Evolutionary conservation across 2,888 invertebrate species (phyloP), one percentile per base, ranked within the genome.

Genomic region (Andrena marginata): DNA sequence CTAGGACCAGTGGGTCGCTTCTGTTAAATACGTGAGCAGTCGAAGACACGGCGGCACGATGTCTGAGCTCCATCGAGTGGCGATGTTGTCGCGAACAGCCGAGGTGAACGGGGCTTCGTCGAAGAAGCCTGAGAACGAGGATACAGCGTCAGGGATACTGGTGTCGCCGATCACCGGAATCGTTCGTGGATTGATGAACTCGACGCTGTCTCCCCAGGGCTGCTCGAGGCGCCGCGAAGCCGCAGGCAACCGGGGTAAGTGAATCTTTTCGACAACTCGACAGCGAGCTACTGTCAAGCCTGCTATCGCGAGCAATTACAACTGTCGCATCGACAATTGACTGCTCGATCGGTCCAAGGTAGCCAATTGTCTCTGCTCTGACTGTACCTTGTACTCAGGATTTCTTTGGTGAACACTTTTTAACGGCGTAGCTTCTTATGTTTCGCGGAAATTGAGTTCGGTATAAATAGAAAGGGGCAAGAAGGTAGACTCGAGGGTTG

Each of bases 101-200:
- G 85, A 86, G 48, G 33, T 72, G 69, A 85, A 87, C 0, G 85
- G 81, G 31, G 51, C n/a, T 35, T 82, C 84, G 2, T 29, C 79
- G 2, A 60, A n/a, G 1, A 63, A 48, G 8, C 8, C 31, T 59
- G 2, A 60, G 16, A 42, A 5, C 13, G 56, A 82, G 16, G 60
- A 70, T 29, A n/a, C n/a, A n/a, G 23, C 54, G 5, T 8, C 33
- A 2, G 5, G 56, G 10, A 29, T 68, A 59, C 59, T 84, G 13
- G 62, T 82, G 7, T 92, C 92, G 5, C 92, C 92, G 16, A 86
- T 92, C 29, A 83, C 92, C 4, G 88, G 76, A 42, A 92, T 92
- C 29, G 86, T 87, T 42, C 84, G 72, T 2, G 89, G 86, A 64
- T 72, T 92, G 26, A 81, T 85, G 74, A 91, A 83, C 29, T 91